Evolutionary conservation across 1,140 invertebrate species (phyloP).

Genomic region (Scylla paramamosain): DNA sequence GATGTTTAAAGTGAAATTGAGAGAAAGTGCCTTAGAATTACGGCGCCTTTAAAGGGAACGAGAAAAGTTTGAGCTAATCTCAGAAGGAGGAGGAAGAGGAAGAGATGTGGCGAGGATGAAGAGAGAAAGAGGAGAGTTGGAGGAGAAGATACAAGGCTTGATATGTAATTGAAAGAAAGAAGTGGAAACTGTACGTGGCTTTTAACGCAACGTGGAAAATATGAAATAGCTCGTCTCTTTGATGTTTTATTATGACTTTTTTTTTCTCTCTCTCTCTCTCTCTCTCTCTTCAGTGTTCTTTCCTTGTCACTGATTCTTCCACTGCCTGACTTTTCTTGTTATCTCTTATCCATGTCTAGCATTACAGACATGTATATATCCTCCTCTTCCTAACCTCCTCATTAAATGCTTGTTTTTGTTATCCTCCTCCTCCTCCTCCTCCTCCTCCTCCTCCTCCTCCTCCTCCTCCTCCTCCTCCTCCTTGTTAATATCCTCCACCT

Average conservation of each 20-base stretch:
- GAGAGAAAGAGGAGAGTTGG: not conserved
- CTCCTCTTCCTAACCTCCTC: not conserved
- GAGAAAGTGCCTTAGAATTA: conserved; percentile 14
- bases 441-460: not conserved
- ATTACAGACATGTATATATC: too few species aligned
- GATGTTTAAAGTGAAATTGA: not conserved
- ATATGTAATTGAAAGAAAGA: not conserved
- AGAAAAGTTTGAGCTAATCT: conserved; percentile 19
- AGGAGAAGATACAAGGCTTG: not conserved
- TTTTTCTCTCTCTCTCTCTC: not conserved
- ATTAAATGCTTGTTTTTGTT: not conserved
- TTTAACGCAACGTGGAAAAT: not conserved
- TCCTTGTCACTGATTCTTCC: not conserved
- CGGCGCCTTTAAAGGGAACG: not conserved
- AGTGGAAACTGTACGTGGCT: not conserved
- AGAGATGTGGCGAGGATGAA: not conserved
- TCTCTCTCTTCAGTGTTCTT: not conserved
- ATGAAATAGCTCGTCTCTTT: not conserved
- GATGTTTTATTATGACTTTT: not conserved
- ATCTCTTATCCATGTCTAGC: too few species aligned
- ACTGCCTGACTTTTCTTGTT: too few species aligned
- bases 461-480: not conserved
- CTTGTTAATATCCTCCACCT: too few species aligned
- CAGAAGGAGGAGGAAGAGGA: not conserved
- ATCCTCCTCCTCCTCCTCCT: not conserved